Conservation (phyloP, 2,113 vertebrate species). For the Dipodomys ordii region DNA sequence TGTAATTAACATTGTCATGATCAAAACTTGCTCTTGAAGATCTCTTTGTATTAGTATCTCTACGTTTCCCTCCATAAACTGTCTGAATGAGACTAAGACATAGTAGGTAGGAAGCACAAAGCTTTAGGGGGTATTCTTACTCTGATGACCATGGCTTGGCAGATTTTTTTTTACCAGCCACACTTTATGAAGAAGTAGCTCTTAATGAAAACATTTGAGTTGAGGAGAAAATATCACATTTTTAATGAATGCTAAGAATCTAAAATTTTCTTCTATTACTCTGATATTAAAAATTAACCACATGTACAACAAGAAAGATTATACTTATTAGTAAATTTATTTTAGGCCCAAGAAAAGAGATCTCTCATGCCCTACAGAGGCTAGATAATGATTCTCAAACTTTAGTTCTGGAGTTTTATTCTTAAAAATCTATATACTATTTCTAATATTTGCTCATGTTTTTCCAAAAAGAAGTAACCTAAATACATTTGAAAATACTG, state of each 20-base stretch:
- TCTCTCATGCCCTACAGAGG: not conserved
- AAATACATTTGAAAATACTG: not conserved
- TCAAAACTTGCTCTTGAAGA: conserved; percentile 42
- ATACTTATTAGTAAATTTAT: not conserved
- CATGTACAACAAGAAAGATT: not conserved
- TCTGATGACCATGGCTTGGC: not conserved
- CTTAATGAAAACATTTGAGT: not conserved
- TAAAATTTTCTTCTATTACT: not conserved
- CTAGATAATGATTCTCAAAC: not conserved
- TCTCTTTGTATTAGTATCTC: not conserved
- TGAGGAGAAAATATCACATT: not conserved
- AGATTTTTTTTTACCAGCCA: conserved; percentile 36
- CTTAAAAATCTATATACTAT: not conserved
- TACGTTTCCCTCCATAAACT: not conserved
- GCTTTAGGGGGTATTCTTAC: not conserved
- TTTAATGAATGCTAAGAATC: not conserved
- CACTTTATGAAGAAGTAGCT: conserved; percentile 5
- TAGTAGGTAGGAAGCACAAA: not conserved
- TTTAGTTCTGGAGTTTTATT: not conserved
- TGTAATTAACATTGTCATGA: not conserved
- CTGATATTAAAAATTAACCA: not conserved
- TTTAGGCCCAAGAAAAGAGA: not conserved
- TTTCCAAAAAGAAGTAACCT: not conserved
- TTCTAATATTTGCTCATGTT: not conserved
- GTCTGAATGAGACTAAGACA: not conserved